Conservation (phyloP, 1,140 invertebrate genomes). For the Drosophila asahinai region DNA sequence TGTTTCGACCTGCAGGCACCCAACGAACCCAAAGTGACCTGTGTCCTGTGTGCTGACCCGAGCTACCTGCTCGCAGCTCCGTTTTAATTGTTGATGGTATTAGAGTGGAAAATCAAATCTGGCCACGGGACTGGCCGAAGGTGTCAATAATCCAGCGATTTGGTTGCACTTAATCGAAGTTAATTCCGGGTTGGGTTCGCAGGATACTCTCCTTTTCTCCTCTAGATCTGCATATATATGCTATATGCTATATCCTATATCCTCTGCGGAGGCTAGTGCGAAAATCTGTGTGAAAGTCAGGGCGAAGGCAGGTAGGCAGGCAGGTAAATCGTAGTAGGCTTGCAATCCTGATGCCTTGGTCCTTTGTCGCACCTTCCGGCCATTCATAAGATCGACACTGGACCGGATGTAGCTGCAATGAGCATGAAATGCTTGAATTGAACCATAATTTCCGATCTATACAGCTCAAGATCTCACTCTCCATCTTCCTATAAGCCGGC, state of each 20-base stretch:
- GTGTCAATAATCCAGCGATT: slow-evolving; percentile 80
- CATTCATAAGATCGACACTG: slow-evolving; percentile 59
- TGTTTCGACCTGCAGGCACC: slow-evolving; percentile 21
- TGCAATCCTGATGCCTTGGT: background rate
- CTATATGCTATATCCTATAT: background rate
- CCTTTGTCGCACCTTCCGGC: slow-evolving; percentile 59
- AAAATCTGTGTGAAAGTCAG: slow-evolving; percentile 58
- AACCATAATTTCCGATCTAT: slow-evolving; percentile 6
- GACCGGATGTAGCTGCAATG: slow-evolving; percentile 63
- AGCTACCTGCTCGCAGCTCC: slow-evolving; percentile 50
- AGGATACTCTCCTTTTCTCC: background rate
- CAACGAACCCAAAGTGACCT: background rate
- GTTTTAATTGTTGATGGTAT: slow-evolving; percentile 83
- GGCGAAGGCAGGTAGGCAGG: slow-evolving; percentile 43
- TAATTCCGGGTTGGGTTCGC: slow-evolving; percentile 48
- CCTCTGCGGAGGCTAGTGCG: slow-evolving; percentile 35
- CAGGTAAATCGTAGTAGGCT: slow-evolving; percentile 14
- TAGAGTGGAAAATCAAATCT: slow-evolving; percentile 82
- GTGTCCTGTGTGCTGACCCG: slow-evolving; percentile 1
- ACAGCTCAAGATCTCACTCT: background rate
- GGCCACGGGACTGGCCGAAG: slow-evolving; percentile 26
- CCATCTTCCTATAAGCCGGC: background rate
- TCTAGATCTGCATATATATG: background rate
- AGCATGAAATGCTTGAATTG: slow-evolving; percentile 16
- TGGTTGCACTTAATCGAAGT: slow-evolving; percentile 77